phyloP scores from a whole-genome alignment of 2,888 invertebrate species.

The Standfussiana lucernea region DNA sequence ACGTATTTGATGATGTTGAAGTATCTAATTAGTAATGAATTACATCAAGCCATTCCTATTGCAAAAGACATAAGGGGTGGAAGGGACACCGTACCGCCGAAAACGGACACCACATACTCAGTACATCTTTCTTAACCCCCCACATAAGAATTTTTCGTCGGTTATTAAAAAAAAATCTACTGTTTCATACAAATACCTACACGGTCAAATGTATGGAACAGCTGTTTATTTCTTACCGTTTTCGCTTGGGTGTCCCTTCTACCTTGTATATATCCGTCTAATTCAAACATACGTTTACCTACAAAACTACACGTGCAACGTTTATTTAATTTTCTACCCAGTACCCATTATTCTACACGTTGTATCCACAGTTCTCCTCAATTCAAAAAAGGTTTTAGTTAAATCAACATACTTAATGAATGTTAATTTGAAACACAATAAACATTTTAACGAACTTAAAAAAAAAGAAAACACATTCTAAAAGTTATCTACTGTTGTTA shows the following conservation, averaged over 20 bases:
- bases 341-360: neutral
- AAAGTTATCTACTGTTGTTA: conserved; percentile 52
- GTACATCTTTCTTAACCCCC: no score
- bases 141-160: no score
- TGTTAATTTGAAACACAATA: conserved; percentile 29
- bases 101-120: no score
- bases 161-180: no score
- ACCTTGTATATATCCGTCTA: no score
- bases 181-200: no score
- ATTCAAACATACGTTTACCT: conserved; percentile 11
- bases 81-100: no score
- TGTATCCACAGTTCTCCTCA: neutral
- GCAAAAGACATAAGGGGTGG: no score
- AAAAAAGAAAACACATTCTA: conserved; percentile 29
- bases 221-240: no score
- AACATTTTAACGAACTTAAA: conserved; percentile 18
- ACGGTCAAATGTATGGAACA: no score
- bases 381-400: conserved; percentile 16
- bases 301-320: conserved; percentile 4
- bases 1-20: conserved; percentile 24
- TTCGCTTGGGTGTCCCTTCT: no score
- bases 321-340: neutral
- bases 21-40: conserved; percentile 4
- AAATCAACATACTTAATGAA: conserved; percentile 10
- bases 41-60: neutral